Evolutionary conservation across 2,888 invertebrate species (phyloP), one percentile per base, ranked within the genome.

Genomic region (Lobophora halterata): DNA sequence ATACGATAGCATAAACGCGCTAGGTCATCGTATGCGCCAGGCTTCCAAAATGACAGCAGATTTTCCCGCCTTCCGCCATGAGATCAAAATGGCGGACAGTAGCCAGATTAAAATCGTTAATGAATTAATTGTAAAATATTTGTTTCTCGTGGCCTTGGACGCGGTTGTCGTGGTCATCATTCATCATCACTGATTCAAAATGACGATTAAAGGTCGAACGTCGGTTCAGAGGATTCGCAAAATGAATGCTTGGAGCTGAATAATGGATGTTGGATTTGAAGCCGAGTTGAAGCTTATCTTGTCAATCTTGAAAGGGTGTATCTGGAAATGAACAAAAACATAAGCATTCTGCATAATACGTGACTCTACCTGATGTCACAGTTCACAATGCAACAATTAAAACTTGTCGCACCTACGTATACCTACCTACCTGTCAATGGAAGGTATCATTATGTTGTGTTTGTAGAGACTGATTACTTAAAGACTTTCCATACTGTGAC

Each of bases 211-310:
- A 61, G 79, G 74, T 79, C 78, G 74, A 62, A 69, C 59, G 65
- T 67, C 68, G 80, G 83, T 82, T 85, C 83, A 85, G 65, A 71
- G 81, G 66, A 72, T 80, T 73, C 63, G 52, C 50, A 65, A 71
- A 79, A 76, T 41, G 46, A 45, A 18, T 42, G 24, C 24, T 28
- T 41, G 40, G 23, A 60, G 59, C 46, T 56, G 52, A 51, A 61
- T 59, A 65, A 71, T 67, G 54, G 61, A 52, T 45, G 67, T 62
- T 64, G 71, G 68, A 65, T 69, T 64, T 53, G 52, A 53, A 55
- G 62, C 60, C 61, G 50, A 64, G 64, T 65, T 52, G n/a, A 41
- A 32, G 28, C 14, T 41, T 58, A 61, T 61, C 59, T 34, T 26
- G 40, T 36, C 37, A 35, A 53, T 53, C 53, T 46, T 42, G 25